phyloP scores from a whole-genome alignment of 1,140 invertebrate species.

The Mesaphorura yosii region DNA sequence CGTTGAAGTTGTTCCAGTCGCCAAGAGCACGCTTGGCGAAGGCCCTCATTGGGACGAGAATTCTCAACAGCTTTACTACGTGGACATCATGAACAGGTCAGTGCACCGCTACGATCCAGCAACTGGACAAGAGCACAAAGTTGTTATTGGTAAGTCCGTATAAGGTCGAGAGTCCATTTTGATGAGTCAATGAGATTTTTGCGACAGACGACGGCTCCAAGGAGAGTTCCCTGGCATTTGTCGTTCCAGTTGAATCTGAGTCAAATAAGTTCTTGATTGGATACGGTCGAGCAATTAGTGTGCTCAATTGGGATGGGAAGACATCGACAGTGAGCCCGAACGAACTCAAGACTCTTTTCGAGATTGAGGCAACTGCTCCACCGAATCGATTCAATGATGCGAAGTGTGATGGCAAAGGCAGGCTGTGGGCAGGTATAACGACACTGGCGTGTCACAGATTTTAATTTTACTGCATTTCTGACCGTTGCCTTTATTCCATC shows the following conservation, averaged over 20 bases:
- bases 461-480: not conserved
- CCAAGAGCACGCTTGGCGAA: conserved; percentile 37
- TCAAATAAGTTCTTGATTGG: conserved; percentile 52
- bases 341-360: conserved; percentile 40
- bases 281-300: conserved; percentile 45
- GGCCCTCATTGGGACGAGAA: conserved; percentile 55
- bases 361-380: conserved; percentile 47
- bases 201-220: conserved; percentile 32
- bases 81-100: conserved; percentile 48
- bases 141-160: conserved; percentile 37
- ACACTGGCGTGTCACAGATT: not conserved
- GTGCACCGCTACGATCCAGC: conserved; percentile 47
- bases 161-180: conserved; percentile 1
- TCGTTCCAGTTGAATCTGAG: conserved; percentile 54
- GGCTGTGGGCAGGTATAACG: conserved; percentile 58
- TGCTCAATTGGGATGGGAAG: conserved; percentile 51
- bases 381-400: conserved; percentile 71
- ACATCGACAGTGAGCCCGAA: conserved; percentile 36
- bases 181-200: conserved; percentile 36
- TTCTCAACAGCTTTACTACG: conserved; percentile 50
- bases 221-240: conserved; percentile 33
- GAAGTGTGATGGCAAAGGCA: conserved; percentile 68
- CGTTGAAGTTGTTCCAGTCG: not conserved
- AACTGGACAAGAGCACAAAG: conserved; percentile 40
- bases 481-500: not conserved